Percentiles rank a stretch among this genome's conserved stretches.
These are phyloP conservation scores for Galleria mellonella DNA, from an alignment of 1,140 invertebrate genomes.

Conservation along the genomic window DNA sequence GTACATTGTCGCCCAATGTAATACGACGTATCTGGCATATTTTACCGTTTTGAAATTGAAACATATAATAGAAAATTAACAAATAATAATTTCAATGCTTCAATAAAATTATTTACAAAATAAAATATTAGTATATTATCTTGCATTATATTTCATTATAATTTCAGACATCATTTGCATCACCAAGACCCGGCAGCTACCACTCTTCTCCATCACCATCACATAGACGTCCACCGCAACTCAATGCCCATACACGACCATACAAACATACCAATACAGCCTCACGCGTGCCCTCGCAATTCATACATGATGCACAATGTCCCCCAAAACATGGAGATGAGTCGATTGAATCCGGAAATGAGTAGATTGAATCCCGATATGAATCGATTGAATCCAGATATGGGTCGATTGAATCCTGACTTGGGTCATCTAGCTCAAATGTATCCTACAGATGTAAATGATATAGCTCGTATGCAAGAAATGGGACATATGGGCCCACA, in stretches of 20 bases:
- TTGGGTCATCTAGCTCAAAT: constrained; percentile 26
- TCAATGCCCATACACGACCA: constrained; percentile 40
- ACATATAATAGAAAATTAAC: too few relatives aligned
- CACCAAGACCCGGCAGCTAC: constrained; percentile 61
- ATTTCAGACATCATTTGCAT: constrained; percentile 59
- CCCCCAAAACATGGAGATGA: constrained; percentile 15
- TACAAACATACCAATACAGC: constrained; percentile 24
- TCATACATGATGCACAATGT: constrained; percentile 39
- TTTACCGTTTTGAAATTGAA: too few relatives aligned
- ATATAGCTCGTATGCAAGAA: constrained; percentile 36
- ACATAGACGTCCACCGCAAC: constrained; percentile 51
- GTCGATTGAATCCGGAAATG: constrained; percentile 32
- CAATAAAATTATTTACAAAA: too few relatives aligned
- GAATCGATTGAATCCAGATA: constrained; percentile 27
- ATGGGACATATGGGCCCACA: constrained; percentile 28
- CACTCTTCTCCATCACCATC: constrained; percentile 58
- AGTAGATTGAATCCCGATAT: constrained; percentile 29
- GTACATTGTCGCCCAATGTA: too few relatives aligned
- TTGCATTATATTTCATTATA: too few relatives aligned
- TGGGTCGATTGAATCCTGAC: constrained; percentile 25
- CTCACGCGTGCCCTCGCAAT: constrained; percentile 43
- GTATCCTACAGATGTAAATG: constrained; percentile 34
- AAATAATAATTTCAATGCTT: too few relatives aligned
- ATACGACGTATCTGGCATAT: too few relatives aligned
- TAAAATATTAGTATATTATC: too few relatives aligned